Base-by-base conservation (phyloP, 2,888 invertebrate species). In the Acleris sparsana region DNA sequence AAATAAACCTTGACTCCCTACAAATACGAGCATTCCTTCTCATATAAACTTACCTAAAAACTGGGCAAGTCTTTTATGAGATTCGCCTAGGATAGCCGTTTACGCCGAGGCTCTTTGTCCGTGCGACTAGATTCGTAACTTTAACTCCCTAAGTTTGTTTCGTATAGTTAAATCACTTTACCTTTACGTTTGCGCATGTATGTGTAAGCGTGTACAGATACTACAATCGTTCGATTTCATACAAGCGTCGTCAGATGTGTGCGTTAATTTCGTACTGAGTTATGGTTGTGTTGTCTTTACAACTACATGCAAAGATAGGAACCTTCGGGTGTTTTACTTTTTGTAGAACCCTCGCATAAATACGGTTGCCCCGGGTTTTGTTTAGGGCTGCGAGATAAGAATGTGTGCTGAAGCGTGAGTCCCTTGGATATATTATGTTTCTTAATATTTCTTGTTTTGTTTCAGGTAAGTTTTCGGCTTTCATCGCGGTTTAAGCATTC, bases 1-100 rank as follows among this genome's bases (percentile, higher is more conserved):
- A 78, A 80, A 75, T 79, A 70, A 55, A 71, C 75, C 78, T 76
- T 85, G 13, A 74, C 68, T 7, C 56, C 29, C 58, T 71, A 18
- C 67, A 11, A 59, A 73, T 82, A 84, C 75, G 74, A 53, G 75
- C 74, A 73, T 72, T 72, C 68, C 63, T 62, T 58, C 61, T 62
- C 17, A 44, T 74, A 63, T 69, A 39, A 68, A 72, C 69, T 69
- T 68, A 74, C 72, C 75, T 80, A 77, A 79, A 78, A 82, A 82
- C 80, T 77, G 78, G 80, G 82, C 72, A 29, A 20, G 46, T 53
- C 57, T 68, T 80, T 82, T 80, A 83, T 74, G 78, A 79, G 80
- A 80, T 88, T 87, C 79, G 76, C 75, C 84, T 86, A 86, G 85
- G 88, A 86, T 85, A 85, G 85, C 85, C 83, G 85, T 88, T 89